Conservation (phyloP, 2,888 invertebrate species). For the Drosophila ezoana region DNA sequence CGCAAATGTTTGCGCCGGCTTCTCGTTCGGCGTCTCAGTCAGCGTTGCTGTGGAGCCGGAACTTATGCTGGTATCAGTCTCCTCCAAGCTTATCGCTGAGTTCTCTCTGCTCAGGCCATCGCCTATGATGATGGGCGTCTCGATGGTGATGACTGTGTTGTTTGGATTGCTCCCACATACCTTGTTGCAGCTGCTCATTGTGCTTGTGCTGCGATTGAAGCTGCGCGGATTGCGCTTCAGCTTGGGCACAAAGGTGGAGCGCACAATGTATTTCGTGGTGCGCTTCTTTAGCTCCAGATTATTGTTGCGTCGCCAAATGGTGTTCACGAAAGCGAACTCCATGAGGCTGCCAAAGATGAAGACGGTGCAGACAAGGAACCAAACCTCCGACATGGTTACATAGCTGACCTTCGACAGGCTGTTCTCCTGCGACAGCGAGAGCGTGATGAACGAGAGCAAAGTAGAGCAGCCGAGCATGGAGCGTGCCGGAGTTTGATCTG, state of each 20-base stretch:
- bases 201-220: slow-evolving; percentile 86
- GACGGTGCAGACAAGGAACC: slow-evolving; percentile 93
- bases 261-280: slow-evolving; percentile 93
- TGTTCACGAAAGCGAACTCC: slow-evolving; percentile 95
- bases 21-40: slow-evolving; percentile 38
- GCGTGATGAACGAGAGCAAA: slow-evolving; percentile 93
- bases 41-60: slow-evolving; percentile 42
- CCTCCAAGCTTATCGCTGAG: slow-evolving; percentile 58
- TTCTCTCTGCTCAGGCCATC: slow-evolving; percentile 70
- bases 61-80: slow-evolving; percentile 41
- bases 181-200: slow-evolving; percentile 69
- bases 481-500: slow-evolving; percentile 93
- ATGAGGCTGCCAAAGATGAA: slow-evolving; percentile 94
- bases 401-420: slow-evolving; percentile 94
- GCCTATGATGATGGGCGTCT: slow-evolving; percentile 88
- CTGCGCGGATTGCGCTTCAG: slow-evolving; percentile 87
- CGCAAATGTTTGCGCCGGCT: slow-evolving; percentile 82
- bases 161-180: slow-evolving; percentile 70
- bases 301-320: slow-evolving; percentile 92
- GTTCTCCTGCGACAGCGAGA: slow-evolving; percentile 93
- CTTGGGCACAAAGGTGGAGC: slow-evolving; percentile 92
- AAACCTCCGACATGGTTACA: slow-evolving; percentile 95
- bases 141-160: slow-evolving; percentile 71
- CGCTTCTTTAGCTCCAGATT: slow-evolving; percentile 84
- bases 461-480: slow-evolving; percentile 93